These are phyloP conservation scores for Agapostemon virescens DNA, from an alignment of 2,888 invertebrate species.

Conservation along the genomic window DNA sequence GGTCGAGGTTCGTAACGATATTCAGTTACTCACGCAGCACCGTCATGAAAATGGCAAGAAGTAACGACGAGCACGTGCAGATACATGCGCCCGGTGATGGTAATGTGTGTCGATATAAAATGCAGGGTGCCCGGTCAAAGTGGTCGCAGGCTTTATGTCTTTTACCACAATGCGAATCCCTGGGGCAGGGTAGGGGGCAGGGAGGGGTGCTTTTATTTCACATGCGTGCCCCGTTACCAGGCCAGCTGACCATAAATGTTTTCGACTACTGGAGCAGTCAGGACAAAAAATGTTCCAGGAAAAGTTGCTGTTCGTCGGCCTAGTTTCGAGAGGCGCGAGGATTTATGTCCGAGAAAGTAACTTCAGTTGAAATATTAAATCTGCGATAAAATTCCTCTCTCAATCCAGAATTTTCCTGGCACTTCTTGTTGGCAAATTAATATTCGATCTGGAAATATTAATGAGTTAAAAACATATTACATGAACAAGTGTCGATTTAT, in stretches of 20 bases:
- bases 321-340: background rate
- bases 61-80: background rate
- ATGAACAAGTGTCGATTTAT: too few species aligned
- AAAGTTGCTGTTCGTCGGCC: background rate
- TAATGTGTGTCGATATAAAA: constrained; percentile 17
- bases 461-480: background rate
- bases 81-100: constrained; percentile 5
- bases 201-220: constrained; percentile 25
- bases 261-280: background rate
- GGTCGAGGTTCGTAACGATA: background rate
- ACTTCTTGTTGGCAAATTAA: too few species aligned
- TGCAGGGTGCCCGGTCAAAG: constrained; percentile 18
- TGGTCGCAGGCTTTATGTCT: constrained; percentile 9
- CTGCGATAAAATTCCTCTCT: background rate
- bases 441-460: background rate
- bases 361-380: background rate
- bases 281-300: background rate
- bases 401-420: background rate
- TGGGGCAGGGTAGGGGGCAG: background rate
- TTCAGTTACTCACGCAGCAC: background rate
- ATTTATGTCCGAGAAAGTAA: constrained; percentile 3
- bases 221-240: background rate
- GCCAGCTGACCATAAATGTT: constrained; percentile 16
- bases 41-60: background rate
- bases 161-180: background rate